Percentiles rank a stretch among this genome's conserved stretches.
These are phyloP conservation scores for Psephotus haematonotus DNA, from an alignment of 2,113 vertebrate species.

Conservation along the genomic window DNA sequence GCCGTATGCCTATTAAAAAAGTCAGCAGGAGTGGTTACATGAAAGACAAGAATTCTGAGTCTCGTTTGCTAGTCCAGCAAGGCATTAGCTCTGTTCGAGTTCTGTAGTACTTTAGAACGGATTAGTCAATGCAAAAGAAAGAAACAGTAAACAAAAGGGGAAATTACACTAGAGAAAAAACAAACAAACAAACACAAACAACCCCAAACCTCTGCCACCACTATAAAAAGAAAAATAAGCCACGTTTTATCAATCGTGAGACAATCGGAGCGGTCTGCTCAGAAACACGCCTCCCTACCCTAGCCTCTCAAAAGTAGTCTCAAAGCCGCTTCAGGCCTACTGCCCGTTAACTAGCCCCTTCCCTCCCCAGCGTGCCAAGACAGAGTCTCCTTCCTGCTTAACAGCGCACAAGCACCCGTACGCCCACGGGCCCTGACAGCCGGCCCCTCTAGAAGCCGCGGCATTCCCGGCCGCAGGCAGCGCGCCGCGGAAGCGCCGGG, in stretches of 20 bases:
- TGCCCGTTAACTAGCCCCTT: not conserved
- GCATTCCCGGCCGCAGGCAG: not conserved
- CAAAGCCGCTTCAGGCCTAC: not conserved
- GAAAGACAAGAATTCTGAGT: not conserved
- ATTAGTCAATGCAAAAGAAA: slow-evolving; percentile 49
- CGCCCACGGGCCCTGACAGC: fast-evolving
- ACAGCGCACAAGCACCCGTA: fast-evolving
- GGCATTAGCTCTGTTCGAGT: not conserved
- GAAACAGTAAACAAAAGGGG: not conserved
- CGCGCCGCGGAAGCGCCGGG: no score
- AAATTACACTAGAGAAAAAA: not conserved
- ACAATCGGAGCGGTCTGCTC: not conserved
- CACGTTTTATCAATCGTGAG: fast-evolving
- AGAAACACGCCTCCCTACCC: not conserved
- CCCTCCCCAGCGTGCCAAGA: not conserved
- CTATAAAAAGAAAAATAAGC: not conserved
- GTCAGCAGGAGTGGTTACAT: not conserved
- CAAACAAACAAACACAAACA: not conserved
- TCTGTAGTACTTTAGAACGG: not conserved
- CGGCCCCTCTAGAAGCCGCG: no score
- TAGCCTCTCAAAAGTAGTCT: not conserved
- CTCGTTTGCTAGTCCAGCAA: not conserved
- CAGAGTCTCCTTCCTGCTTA: not conserved
- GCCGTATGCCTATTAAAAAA: slow-evolving; percentile 82
- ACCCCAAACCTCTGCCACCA: not conserved